Percentiles rank a stretch among this genome's conserved stretches.
Evolutionary conservation across 1,140 invertebrate genomes (phyloP).

Genomic region (Diorhabda elongata): DNA sequence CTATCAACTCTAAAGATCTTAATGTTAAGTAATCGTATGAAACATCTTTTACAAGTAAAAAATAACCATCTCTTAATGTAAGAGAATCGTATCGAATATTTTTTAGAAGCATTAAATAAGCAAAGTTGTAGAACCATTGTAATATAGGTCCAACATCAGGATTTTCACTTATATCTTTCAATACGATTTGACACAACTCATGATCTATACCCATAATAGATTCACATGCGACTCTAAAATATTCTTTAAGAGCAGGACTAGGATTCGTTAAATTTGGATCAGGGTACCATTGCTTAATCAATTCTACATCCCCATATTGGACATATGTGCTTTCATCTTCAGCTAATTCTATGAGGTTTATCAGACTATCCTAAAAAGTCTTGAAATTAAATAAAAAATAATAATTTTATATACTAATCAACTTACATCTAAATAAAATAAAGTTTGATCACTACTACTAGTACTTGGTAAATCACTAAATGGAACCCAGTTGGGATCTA

Average conservation of each 20-base stretch:
- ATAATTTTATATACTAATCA: slow-evolving; percentile 10
- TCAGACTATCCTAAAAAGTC: slow-evolving; percentile 37
- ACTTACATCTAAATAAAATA: slow-evolving; percentile 38
- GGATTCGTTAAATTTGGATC: slow-evolving; percentile 27
- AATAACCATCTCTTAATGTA: slow-evolving; percentile 35
- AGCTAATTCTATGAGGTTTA: slow-evolving; percentile 39
- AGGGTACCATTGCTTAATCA: slow-evolving; percentile 36
- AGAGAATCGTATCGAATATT: slow-evolving; percentile 40
- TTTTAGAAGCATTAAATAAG: slow-evolving; percentile 40
- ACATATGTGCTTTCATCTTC: slow-evolving; percentile 32
- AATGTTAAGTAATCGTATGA: slow-evolving; percentile 40
- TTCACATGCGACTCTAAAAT: slow-evolving; percentile 39
- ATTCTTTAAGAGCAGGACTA: slow-evolving; percentile 30
- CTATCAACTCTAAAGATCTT: slow-evolving; percentile 35
- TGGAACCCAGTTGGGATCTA: slow-evolving; percentile 34
- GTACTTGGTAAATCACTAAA: slow-evolving; percentile 33
- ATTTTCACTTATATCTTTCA: slow-evolving; percentile 40
- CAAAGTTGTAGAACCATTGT: slow-evolving; percentile 45
- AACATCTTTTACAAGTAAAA: slow-evolving; percentile 41
- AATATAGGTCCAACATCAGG: slow-evolving; percentile 39
- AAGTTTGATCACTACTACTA: slow-evolving; percentile 30
- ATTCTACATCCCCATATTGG: slow-evolving; percentile 32
- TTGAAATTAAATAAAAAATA: slow-evolving; percentile 5
- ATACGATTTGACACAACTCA: slow-evolving; percentile 31
- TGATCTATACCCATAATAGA: slow-evolving; percentile 34